A percentile compares a stretch with the other conserved stretches of the same genome.
Evolutionary conservation across 2,113 vertebrate genomes (phyloP).

Genomic region (Antechinus flavipes): DNA sequence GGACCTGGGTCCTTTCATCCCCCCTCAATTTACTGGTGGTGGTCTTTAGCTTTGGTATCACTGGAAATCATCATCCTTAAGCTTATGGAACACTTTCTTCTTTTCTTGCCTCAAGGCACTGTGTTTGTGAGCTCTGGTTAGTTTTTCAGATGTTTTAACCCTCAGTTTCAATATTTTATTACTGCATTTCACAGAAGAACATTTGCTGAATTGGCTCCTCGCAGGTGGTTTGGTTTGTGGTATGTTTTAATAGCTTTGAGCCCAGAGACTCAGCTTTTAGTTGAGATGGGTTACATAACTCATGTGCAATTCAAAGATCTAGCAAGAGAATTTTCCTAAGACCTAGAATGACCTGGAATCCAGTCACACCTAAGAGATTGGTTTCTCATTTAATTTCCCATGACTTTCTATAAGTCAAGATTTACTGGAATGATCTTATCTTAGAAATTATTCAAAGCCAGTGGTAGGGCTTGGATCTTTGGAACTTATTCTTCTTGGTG

Average conservation of each 20-base stretch:
- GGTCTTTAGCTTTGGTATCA: neutral
- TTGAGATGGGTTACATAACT: conserved; percentile 69
- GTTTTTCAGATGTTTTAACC: conserved; percentile 14
- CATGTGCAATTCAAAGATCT: conserved; percentile 49
- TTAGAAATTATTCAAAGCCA: neutral
- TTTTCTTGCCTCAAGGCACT: neutral
- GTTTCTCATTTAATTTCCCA: neutral
- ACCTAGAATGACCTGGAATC: conserved; percentile 54
- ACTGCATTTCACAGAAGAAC: conserved; percentile 40
- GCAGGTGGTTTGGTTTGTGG: conserved; percentile 78
- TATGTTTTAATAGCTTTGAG: conserved; percentile 70
- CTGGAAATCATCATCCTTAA: conserved; percentile 23
- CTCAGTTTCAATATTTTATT: conserved; percentile 50
- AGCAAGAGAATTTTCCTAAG: conserved; percentile 59
- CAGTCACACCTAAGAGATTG: neutral
- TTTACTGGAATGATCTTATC: neutral
- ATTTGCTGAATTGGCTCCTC: conserved; percentile 74
- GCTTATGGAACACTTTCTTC: neutral
- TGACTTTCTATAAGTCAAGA: neutral
- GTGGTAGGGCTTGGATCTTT: neutral
- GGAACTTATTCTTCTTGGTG: neutral
- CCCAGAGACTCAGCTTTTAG: conserved; percentile 64
- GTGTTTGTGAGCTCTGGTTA: neutral
- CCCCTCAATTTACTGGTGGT: neutral
- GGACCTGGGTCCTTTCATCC: neutral